Base-by-base conservation (phyloP, 2,797 vertebrate species). In the Sebastes matsubarae region DNA sequence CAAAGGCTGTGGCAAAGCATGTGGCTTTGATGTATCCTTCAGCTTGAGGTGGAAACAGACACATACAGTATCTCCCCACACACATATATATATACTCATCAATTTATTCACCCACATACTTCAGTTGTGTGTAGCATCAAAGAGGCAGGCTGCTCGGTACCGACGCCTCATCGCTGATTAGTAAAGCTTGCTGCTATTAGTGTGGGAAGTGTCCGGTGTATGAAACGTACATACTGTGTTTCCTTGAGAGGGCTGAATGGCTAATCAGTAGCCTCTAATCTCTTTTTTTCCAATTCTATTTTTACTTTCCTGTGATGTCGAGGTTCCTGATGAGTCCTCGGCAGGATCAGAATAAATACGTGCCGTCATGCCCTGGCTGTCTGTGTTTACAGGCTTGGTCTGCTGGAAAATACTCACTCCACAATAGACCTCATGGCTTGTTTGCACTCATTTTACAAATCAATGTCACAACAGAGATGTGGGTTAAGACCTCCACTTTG, bases 21-120 rank as follows among this genome's bases (percentile, higher is more conserved):
- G 60, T 29, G 38, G 54, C 79, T 88, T 87, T 87, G 57, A 85
- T 76, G 76, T 9, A 74, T 79, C 76, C 30, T 81, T 80, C 46
- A 66, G 66, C 78, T 79, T 29, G 34, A 81, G 59, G 55, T 77
- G 58, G 59, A 77, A 82, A 75, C 68, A 71, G 24, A 59, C 52
- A 61, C 65, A 59, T 14, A 52, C 30, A 13, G 27, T 27, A 14
- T 30, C 16, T 32, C 68, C 42, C 59, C 22, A 34, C 72, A 59
- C 64, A 66, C 57, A 70, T 24, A 72, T 34, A 72, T 34, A 29
- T 72, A 68, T 66, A 80, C 72, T 67, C 38, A 60, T 84, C 66
- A 81, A 60, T 80, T 78, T 55, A 76, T 74, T 75, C 78, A 77
- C 81, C 79, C 76, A 82, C 64, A 8, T 83, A 70, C 66, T 77